Evolutionary conservation across 2,888 invertebrate genomes (phyloP), one percentile per base, ranked within the genome.

Genomic region (Andrena hattorfiana): DNA sequence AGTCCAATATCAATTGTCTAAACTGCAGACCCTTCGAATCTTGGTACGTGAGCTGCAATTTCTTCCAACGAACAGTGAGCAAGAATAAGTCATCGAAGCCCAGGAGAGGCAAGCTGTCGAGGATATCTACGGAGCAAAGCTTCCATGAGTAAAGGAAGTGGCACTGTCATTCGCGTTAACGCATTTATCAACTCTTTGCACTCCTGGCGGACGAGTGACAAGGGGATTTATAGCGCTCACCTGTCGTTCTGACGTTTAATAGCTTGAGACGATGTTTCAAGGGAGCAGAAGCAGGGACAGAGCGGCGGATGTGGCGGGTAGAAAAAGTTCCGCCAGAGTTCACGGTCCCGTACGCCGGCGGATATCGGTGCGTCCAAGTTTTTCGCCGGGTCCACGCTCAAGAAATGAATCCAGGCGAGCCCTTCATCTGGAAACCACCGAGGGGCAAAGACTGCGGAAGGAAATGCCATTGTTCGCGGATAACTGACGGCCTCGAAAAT

Each of bases 351-450:
- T 49, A 56, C 77, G 72, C 60, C 59, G 60, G 20, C 64, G 68
- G 87, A 67, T 87, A 87, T 87, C 85, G 78, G 71, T 75, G 66
- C 60, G 83, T 64, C 32, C 68, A 72, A 81, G 72, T 83, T 81
- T 85, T 83, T 78, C 73, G 48, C 77, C 63, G 64, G 49, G 56
- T 71, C 74, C 60, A 66, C 63, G 63, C 20, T 8, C 68, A 81
- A 84, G 89, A 89, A 86, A 89, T 86, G 89, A 89, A 89, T 89
- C 87, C 77, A 35, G 49, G 73, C 48, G 78, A 87, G 77, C 68
- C 77, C 78, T 72, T 86, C 86, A 72, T 77, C 86, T 83, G 87
- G 84, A 87, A 87, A 84, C 74, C 42, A 42, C 42, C 73, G 78
- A 59, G 76, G 68, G 76, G 70, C 66, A 71, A 75, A 80, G 85